Conservation (phyloP, 2,113 vertebrate genomes). For the Ovis canadensis region DNA sequence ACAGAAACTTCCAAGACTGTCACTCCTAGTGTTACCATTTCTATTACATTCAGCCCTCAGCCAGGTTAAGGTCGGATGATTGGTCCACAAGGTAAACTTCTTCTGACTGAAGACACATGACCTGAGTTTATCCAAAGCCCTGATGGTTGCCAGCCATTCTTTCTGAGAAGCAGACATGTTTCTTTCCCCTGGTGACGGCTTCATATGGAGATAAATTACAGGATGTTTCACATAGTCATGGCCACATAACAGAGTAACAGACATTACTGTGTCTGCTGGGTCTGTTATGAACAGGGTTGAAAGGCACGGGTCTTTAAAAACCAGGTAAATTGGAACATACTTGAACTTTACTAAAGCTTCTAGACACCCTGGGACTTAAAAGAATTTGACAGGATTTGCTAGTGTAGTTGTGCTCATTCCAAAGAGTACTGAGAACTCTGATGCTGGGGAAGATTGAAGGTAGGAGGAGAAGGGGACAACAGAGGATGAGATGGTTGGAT, state of each 20-base stretch:
- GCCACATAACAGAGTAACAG: neutral
- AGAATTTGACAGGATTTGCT: neutral
- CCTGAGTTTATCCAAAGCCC: neutral
- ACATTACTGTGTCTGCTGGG: neutral
- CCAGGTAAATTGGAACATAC: neutral
- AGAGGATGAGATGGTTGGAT: neutral
- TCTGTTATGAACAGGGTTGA: neutral
- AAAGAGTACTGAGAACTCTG: neutral
- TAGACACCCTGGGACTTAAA: neutral
- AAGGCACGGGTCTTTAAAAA: constrained; percentile 2
- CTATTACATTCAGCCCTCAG: neutral
- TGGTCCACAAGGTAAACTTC: neutral
- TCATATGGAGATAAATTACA: neutral
- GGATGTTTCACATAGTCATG: neutral
- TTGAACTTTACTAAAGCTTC: neutral
- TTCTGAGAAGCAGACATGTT: constrained; percentile 6
- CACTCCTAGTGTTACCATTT: neutral
- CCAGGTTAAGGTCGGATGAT: neutral
- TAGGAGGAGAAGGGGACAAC: neutral
- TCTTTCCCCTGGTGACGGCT: neutral
- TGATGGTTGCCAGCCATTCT: constrained; percentile 19
- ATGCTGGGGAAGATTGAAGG: neutral
- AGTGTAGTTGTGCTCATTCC: neutral
- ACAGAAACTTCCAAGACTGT: neutral
- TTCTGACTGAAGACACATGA: neutral